Conservation (phyloP, 2,797 vertebrate genomes). For the Chelmon rostratus region DNA sequence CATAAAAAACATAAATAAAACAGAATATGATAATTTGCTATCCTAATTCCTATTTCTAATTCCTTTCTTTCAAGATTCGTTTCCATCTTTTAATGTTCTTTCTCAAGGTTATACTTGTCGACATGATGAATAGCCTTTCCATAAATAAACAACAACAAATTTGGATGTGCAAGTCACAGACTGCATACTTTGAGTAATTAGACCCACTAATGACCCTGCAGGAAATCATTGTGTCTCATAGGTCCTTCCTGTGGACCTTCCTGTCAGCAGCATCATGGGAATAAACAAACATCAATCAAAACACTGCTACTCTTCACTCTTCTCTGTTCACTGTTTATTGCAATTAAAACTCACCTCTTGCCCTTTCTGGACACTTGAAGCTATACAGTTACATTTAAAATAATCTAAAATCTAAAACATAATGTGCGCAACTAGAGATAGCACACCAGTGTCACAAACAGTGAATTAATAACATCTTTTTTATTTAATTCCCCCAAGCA, state of each 20-base stretch:
- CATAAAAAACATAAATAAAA: too few relatives aligned
- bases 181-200: constrained; percentile 25
- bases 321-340: constrained; percentile 58
- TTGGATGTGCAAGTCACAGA: not conserved
- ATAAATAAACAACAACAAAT: not conserved
- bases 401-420: not conserved
- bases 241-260: constrained; percentile 72
- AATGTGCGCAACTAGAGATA: not conserved
- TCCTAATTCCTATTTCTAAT: too few relatives aligned
- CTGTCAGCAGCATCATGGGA: constrained; percentile 54
- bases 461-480: not conserved
- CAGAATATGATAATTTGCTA: too few relatives aligned
- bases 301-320: constrained; percentile 34
- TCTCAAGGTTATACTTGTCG: not conserved
- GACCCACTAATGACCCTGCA: constrained; percentile 50
- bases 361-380: not conserved
- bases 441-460: not conserved
- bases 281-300: constrained; percentile 61
- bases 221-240: constrained; percentile 68
- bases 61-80: not conserved
- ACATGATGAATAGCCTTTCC: not conserved
- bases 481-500: not conserved
- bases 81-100: not conserved
- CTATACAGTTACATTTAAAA: not conserved
- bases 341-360: constrained; percentile 14